Base-by-base conservation (phyloP, 2,888 invertebrate genomes). In the Sinopyrophorus schimmeli region DNA sequence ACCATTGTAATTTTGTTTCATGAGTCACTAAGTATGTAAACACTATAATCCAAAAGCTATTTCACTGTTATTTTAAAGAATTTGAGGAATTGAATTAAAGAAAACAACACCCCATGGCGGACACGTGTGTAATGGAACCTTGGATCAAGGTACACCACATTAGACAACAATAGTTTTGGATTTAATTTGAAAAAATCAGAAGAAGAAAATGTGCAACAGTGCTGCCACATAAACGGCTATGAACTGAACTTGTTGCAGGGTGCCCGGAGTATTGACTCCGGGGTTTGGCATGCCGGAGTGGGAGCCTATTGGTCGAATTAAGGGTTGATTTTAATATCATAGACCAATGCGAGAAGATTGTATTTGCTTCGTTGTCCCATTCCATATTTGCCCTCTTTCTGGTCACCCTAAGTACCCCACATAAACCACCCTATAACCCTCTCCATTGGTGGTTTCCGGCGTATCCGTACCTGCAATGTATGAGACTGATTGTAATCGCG, bases 391-490 rank as follows among this genome's bases (percentile, higher is more conserved):
- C 63, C 68, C 68, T 68, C 67, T 66, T 69, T 70, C 59, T 59
- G 57, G 35, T 47, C 43, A 44, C 56, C 49, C 57, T 53, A 55
- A 42, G 30, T 38, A 43, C 47, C 48, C 53, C 48, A 56, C 52
- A 44, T 43, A 59, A 55, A 46, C 57, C 60, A 60, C 61, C 53
- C 55, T 42, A 38, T 17, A 21, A 43, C 47, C 59, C 66, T n/a
- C n/a, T 61, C 62, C 57, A 69, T 69, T 66, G 68, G 66, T 62
- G 46, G 68, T 67, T 68, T 70, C 69, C 69, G 69, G 68, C 61
- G 60, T 64, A 56, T 55, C 55, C 54, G 58, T 54, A 46, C 57
- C 62, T 61, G 64, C 63, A 67, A 59, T 62, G 60, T 59, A 51
- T 41, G 53, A 49, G 51, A 54, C 51, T 28, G 51, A 54, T 54